A percentile compares a stretch with the other conserved stretches of the same genome.
Conservation (phyloP, 2,888 invertebrate genomes). For the Pandemis heparana region DNA sequence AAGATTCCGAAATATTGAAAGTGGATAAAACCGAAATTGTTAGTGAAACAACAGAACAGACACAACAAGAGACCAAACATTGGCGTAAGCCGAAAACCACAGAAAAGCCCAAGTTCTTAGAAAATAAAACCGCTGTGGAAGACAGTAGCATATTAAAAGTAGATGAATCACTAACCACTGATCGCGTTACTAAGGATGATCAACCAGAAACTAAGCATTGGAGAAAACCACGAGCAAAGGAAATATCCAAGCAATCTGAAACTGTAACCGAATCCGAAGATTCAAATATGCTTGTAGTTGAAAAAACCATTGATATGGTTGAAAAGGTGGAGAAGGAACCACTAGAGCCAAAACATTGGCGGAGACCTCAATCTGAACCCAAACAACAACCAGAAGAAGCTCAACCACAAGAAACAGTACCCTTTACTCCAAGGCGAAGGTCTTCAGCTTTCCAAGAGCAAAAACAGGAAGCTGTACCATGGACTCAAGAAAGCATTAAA, state of each 20-base stretch:
- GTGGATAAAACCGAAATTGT: conserved; percentile 21
- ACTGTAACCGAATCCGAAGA: conserved; percentile 59
- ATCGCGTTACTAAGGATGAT: conserved; percentile 47
- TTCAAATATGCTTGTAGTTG: conserved; percentile 66
- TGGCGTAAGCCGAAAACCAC: conserved; percentile 44
- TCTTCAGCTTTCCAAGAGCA: conserved; percentile 52
- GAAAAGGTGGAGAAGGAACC: conserved; percentile 37
- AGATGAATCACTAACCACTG: conserved; percentile 48
- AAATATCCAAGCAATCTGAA: conserved; percentile 38
- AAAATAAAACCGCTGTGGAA: conserved; percentile 52
- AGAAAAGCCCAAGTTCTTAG: conserved; percentile 46
- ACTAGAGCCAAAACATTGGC: conserved; percentile 46
- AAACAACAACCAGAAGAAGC: conserved; percentile 42
- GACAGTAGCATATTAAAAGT: conserved; percentile 41
- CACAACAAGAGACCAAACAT: conserved; percentile 42
- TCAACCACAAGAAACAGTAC: conserved; percentile 31
- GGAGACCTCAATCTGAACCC: conserved; percentile 44
- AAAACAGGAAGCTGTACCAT: conserved; percentile 74
- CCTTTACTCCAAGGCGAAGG: conserved; percentile 9
- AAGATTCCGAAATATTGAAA: conserved; percentile 42
- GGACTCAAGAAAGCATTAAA: conserved; percentile 88
- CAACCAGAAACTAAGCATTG: conserved; percentile 55
- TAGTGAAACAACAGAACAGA: conserved; percentile 11
- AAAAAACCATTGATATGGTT: conserved; percentile 12
- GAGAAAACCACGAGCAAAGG: conserved; percentile 65